Percentiles rank a stretch among this genome's conserved stretches.
phyloP scores from a whole-genome alignment of 2,113 vertebrate species.

The Crypturellus undulatus region DNA sequence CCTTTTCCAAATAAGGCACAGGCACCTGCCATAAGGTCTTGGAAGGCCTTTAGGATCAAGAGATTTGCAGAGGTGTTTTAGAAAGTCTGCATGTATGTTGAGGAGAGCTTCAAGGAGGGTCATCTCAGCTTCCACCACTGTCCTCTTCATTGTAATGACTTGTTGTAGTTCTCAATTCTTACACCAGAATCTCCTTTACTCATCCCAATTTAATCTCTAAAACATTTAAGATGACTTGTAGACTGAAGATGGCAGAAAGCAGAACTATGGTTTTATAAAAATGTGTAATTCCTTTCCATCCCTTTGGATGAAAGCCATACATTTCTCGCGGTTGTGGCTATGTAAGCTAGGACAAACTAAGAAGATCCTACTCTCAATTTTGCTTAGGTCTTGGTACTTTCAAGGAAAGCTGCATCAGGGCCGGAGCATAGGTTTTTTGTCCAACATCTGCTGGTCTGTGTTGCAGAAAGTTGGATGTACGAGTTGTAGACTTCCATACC shows the following conservation, averaged over 20 bases:
- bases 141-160: background rate
- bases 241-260: background rate
- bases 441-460: no score
- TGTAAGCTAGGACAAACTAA: background rate
- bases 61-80: background rate
- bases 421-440: no score
- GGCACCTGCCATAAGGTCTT: background rate
- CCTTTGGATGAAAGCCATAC: background rate
- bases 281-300: background rate
- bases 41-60: background rate
- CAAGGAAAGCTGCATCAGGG: no score
- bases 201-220: background rate
- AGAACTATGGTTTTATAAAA: background rate
- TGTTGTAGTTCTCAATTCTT: background rate
- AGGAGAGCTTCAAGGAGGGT: background rate
- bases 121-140: background rate
- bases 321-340: background rate
- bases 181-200: background rate
- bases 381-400: background rate
- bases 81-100: background rate
- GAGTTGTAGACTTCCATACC: background rate
- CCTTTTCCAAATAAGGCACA: background rate
- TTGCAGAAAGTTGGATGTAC: no score
- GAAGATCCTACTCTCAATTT: background rate
- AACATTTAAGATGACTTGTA: background rate